Evolutionary conservation across 2,888 invertebrate genomes (phyloP).

Genomic region (Athetis lepigone): DNA sequence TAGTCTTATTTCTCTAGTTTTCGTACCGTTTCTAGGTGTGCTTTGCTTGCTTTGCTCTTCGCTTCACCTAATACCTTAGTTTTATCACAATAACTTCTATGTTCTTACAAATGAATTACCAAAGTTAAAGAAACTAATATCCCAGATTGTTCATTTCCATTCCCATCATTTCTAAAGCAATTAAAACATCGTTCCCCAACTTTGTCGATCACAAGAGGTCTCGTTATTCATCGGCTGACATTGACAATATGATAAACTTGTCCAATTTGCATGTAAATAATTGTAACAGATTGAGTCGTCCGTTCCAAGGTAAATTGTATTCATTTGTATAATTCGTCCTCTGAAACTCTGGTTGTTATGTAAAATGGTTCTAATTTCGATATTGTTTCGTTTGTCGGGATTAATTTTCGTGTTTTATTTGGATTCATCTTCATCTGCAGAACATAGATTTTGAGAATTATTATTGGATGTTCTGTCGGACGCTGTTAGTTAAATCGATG

Average conservation of each 20-base stretch:
- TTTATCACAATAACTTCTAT: too few relatives aligned
- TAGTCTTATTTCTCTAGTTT: not conserved
- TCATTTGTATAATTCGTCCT: conserved; percentile 80
- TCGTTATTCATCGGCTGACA: conserved; percentile 69
- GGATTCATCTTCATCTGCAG: not conserved
- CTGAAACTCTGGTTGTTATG: conserved; percentile 67
- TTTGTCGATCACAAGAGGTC: conserved; percentile 64
- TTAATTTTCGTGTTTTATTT: conserved; percentile 35
- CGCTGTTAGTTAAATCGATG: too few relatives aligned
- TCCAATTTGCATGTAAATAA: conserved; percentile 87
- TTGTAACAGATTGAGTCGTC: conserved; percentile 82
- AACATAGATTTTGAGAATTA: not conserved
- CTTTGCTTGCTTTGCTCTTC: not conserved
- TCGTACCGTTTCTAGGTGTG: not conserved
- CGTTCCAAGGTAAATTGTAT: conserved; percentile 77
- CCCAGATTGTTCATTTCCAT: conserved; percentile 37
- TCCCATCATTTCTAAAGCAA: conserved; percentile 39
- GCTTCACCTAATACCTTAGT: not conserved
- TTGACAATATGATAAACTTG: conserved; percentile 73
- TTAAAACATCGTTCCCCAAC: conserved; percentile 48
- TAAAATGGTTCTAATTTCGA: conserved; percentile 65
- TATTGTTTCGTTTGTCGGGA: conserved; percentile 53
- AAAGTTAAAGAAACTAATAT: conserved; percentile 9
- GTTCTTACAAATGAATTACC: not conserved
- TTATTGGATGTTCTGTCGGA: not conserved